Base-by-base conservation (phyloP, 2,888 invertebrate genomes). In the Tetranychus piercei region DNA sequence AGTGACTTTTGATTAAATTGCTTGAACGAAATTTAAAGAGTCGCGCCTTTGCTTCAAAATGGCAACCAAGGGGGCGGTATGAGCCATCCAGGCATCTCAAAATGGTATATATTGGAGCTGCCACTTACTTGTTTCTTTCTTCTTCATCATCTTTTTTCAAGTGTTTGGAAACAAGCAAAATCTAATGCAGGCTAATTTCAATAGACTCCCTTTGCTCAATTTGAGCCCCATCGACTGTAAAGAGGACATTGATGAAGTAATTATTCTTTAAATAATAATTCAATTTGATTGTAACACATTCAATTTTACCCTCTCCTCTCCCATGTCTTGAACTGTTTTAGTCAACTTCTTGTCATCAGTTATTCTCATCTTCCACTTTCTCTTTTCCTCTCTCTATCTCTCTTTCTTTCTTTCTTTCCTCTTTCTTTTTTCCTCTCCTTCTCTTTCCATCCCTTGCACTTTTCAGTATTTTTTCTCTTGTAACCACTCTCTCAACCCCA, bases 161-260 rank as follows among this genome's bases (percentile, higher is more conserved):
- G 34, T 34, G 34, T 34, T 34, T 55, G 55, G 55, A 55, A 45
- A 55, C 55, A 55, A 55, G 55, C 34, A 34, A 34, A 34, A 34
- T 34, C 34, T 34, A 55, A 55, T 55, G 9, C 55, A 55, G 15
- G 15, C 55, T 55, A 55, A 55, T 55, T 55, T 15, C 55, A 55
- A 55, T 55, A 55, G 55, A 55, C 15, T 55, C 55, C 55, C 55
- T 55, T 55, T 55, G 15, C 55, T 55, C 55, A 55, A 55, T 55
- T 55, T 55, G 15, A 55, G 15, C 15, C 55, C 55, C 11, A 55
- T 55, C 15, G 55, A 55, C 9, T 55, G 55, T 55, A 90, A 89
- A 88, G 91, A 91, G 86, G 91, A 92, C 84, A 87, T 89, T 83
- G 91, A 91, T 84, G 91, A 91, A 90, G 91, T 91, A 88, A 86